A percentile compares a stretch with the other conserved stretches of the same genome.
Conservation (phyloP, 2,888 invertebrate genomes). For the Corythucha ciliata region DNA sequence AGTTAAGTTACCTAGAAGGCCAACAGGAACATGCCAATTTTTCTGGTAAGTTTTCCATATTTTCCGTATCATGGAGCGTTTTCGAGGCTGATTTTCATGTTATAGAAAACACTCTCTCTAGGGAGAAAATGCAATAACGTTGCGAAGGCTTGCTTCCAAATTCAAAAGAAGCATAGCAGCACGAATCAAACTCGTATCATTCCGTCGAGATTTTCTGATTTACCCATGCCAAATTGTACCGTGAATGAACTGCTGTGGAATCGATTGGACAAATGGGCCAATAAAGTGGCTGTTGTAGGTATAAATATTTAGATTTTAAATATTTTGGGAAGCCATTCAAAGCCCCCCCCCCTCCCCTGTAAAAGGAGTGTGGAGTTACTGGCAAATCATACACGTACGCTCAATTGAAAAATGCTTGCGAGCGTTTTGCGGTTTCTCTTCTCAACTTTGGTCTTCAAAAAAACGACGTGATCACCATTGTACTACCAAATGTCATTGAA, state of each 20-base stretch:
- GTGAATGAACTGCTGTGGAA: constrained; percentile 56
- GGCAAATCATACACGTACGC: constrained; percentile 64
- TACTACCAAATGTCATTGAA: constrained; percentile 69
- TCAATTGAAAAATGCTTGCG: constrained; percentile 54
- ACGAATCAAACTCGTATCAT: no score
- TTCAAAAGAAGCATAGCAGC: no score
- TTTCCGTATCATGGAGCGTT: no score
- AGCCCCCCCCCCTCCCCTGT: constrained; percentile 34
- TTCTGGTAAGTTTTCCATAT: no score
- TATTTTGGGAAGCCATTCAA: neutral
- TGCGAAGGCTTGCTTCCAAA: no score
- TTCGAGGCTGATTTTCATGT: no score
- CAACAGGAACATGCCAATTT: no score
- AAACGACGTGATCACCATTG: constrained; percentile 58
- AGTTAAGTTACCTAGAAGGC: no score
- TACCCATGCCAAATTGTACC: constrained; percentile 28
- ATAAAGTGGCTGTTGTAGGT: constrained; percentile 54
- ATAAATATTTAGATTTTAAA: constrained; percentile 4
- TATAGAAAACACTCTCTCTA: no score
- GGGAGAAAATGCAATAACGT: no score
- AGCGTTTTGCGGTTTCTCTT: constrained; percentile 55
- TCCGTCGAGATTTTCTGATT: constrained; percentile 30
- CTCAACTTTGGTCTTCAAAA: constrained; percentile 55
- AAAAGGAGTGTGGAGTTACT: constrained; percentile 61
- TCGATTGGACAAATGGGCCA: constrained; percentile 54